Base-by-base conservation (phyloP, 1,140 invertebrate genomes). In the Tenebrio molitor region DNA sequence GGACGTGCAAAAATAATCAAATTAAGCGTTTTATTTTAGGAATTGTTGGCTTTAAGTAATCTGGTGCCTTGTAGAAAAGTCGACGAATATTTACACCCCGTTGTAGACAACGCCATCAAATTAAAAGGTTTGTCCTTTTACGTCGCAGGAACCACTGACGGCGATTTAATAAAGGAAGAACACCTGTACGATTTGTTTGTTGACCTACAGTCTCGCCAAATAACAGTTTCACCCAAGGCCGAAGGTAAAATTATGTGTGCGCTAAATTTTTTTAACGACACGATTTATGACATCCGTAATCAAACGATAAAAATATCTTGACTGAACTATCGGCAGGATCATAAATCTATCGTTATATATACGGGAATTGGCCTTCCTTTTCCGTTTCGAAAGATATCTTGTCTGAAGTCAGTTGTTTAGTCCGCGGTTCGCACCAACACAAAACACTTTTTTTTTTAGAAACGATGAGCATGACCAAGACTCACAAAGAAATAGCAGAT, bases 101-200 rank as follows among this genome's bases (percentile, higher is more conserved):
- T 36, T 6, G 19, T 77, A 29, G 39, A 58, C 16, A 73, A 67
- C 69, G 10, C 21, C 8, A 63, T 44, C 12, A 41, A 36, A 15
- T 67, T 58, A 16, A 65, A 75, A 21, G 21, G 74, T 33, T 42
- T 75, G 8, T 44, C 33, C 0, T 50, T 71, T 70, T 77, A 70
- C 44, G 16, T 77, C 1, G 75, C 73, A 36, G 75, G 75, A 1
- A 44, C 71, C 10, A 70, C 34, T 2, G 42, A 77, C 39, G 36
- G 65, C 36, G 64, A 53, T 23, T 36, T 71, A 29, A 14, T 42
- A 36, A 67, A 50, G 7, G 72, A 69, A 29, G 39, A 69, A 66
- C 46, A 69, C 21, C 58, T 42, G 10, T 77, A 76, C 41, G 76
- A 76, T 71, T 21, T 77, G 7, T 77, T 72, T 34, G 72, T 76